phyloP scores from a whole-genome alignment of 2,888 invertebrate genomes.

The Nomada fabriciana region DNA sequence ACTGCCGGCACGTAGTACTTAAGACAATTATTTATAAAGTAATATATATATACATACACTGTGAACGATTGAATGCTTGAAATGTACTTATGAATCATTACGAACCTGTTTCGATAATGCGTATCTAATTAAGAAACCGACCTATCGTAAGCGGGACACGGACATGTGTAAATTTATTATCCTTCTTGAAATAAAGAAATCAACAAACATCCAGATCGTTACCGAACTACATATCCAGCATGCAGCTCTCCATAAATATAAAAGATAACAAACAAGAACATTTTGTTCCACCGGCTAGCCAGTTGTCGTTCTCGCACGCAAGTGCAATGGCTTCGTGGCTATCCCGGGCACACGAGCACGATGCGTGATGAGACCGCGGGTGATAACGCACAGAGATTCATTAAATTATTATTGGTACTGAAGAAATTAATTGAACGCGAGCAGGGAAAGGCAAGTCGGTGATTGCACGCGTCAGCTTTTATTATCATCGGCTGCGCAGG shows the following conservation, averaged over 20 bases:
- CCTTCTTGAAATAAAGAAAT: conserved; percentile 44
- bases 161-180: conserved; percentile 41
- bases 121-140: conserved; percentile 23
- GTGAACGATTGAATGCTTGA: conserved; percentile 21
- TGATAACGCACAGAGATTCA: conserved; percentile 62
- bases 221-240: neutral
- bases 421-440: conserved; percentile 63
- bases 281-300: neutral
- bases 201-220: neutral
- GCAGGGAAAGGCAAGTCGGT: conserved; percentile 1
- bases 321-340: conserved; percentile 57
- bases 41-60: conserved; percentile 35
- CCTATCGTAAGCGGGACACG: conserved; percentile 4
- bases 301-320: conserved; percentile 22
- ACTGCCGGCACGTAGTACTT: conserved; percentile 47
- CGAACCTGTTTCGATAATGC: conserved; percentile 19
- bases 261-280: conserved; percentile 3
- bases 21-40: conserved; percentile 51
- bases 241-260: neutral
- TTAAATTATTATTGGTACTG: conserved; percentile 64
- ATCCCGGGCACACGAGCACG: conserved; percentile 43
- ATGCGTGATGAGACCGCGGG: conserved; percentile 50
- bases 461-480: conserved; percentile 42
- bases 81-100: conserved; percentile 28
- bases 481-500: conserved; percentile 31